Conservation (phyloP, 2,113 vertebrate genomes). For the Mirounga angustirostris region DNA sequence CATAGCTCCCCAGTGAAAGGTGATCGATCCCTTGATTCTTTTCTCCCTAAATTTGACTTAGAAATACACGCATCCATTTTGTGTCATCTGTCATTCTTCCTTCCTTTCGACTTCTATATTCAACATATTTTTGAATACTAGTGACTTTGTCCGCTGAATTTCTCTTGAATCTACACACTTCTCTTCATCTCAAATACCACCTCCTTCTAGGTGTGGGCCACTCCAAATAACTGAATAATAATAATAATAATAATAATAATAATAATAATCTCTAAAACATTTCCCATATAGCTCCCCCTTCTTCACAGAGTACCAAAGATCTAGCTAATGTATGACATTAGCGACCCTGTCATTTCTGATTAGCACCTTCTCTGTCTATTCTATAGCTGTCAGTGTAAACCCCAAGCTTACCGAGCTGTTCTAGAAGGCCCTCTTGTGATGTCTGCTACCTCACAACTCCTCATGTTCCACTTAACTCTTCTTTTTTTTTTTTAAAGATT, state of each 20-base stretch:
- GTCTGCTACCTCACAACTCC: fast-evolving
- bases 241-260: not conserved
- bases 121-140: not conserved
- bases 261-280: not conserved
- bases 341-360: not conserved
- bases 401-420: not conserved
- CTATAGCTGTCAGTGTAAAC: not conserved
- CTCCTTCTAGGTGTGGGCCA: not conserved
- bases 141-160: not conserved
- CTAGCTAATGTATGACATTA: not conserved
- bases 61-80: not conserved
- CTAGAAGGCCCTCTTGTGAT: not conserved
- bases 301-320: not conserved
- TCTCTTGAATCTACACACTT: not conserved
- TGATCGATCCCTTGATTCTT: not conserved
- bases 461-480: not conserved
- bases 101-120: not conserved
- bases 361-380: not conserved
- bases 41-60: not conserved
- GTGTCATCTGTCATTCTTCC: not conserved
- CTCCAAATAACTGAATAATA: not conserved
- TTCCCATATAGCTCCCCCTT: not conserved
- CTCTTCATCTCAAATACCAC: not conserved
- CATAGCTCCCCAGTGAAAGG: not conserved
- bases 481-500: not conserved